phyloP scores from a whole-genome alignment of 2,113 vertebrate species.

The Gnathonemus echidnorhynchus region DNA sequence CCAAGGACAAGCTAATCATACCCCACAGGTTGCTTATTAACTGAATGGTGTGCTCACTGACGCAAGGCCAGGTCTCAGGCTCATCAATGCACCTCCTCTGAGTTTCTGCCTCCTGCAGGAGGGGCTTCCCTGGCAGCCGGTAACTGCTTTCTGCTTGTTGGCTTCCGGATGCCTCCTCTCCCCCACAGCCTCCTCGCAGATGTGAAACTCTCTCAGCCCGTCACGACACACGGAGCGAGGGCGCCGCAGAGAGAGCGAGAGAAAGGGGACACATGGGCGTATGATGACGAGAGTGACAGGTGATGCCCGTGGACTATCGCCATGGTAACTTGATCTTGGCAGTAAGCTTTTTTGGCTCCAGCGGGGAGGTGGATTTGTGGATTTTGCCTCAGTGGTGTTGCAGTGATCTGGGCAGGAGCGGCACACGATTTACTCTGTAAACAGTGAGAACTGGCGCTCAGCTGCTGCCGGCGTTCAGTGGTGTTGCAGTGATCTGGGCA shows the following conservation, averaged over 20 bases:
- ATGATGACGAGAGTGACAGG: slow-evolving; percentile 8
- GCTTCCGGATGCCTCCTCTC: background rate
- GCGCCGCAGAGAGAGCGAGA: background rate
- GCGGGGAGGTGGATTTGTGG: background rate
- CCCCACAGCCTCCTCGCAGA: background rate
- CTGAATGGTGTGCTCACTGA: background rate
- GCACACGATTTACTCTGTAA: background rate
- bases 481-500: no score
- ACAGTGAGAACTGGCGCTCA: background rate
- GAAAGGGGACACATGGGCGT: slow-evolving; percentile 2
- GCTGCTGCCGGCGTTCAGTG: background rate
- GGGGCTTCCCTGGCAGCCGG: background rate
- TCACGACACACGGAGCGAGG: background rate
- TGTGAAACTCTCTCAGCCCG: background rate
- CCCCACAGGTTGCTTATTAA: background rate
- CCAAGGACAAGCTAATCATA: background rate
- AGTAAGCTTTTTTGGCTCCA: background rate
- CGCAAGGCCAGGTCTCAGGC: background rate
- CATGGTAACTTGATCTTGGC: slow-evolving; percentile 14
- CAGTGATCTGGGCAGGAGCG: background rate
- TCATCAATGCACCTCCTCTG: background rate
- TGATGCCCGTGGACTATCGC: slow-evolving; percentile 6
- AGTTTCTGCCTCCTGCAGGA: background rate
- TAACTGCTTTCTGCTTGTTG: background rate
- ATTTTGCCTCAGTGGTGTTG: background rate